These are phyloP conservation scores for Triplophysa dalaica DNA, from an alignment of 2,113 vertebrate species.

Conservation along the genomic window DNA sequence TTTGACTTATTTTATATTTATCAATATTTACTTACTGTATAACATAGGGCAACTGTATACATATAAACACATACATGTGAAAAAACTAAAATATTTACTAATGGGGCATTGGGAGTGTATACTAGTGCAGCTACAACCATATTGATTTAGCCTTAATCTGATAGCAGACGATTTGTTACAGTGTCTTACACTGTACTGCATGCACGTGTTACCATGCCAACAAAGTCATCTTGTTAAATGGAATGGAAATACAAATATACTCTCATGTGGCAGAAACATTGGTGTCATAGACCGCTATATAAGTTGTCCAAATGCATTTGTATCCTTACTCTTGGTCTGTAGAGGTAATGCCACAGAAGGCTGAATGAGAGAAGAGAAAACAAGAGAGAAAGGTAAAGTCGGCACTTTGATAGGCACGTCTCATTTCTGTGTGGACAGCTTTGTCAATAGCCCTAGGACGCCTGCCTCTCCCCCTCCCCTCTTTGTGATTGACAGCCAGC, in stretches of 20 bases:
- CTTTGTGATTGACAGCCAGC: conserved; percentile 81
- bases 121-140: background rate
- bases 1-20: background rate
- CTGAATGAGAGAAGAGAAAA: conserved; percentile 35
- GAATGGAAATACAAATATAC: conserved; percentile 11
- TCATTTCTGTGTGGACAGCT: conserved; percentile 76
- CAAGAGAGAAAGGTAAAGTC: conserved; percentile 57
- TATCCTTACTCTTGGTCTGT: conserved; percentile 27
- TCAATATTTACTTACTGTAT: background rate
- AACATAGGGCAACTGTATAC: background rate
- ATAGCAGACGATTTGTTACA: conserved; percentile 10
- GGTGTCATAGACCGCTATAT: conserved; percentile 17
- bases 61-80: too few species aligned
- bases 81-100: too few species aligned
- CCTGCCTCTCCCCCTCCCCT: conserved; percentile 47
- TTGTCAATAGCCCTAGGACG: conserved; percentile 79
- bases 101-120: too few species aligned
- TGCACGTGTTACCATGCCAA: conserved; percentile 30
- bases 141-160: background rate
- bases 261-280: background rate
- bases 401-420: conserved; percentile 71
- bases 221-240: conserved; percentile 27
- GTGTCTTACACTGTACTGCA: conserved; percentile 9
- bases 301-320: conserved; percentile 35
- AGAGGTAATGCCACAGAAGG: conserved; percentile 48